Evolutionary conservation across 2,888 invertebrate genomes (phyloP).

Genomic region (Zhuqinia jingwanae): DNA sequence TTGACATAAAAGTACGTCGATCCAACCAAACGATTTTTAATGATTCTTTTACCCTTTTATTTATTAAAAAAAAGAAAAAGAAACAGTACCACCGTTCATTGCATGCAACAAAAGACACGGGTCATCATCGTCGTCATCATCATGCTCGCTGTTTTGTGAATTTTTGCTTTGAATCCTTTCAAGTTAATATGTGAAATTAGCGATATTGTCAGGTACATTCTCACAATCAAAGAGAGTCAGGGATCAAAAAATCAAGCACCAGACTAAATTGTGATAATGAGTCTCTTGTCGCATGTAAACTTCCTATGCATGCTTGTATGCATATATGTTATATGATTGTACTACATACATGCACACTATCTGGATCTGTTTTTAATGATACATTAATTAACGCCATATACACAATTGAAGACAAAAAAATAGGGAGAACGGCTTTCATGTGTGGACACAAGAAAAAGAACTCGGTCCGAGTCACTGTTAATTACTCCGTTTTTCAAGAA

Average conservation of each 20-base stretch:
- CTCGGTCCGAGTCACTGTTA: constrained; percentile 50
- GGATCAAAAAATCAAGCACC: not conserved
- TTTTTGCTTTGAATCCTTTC: constrained; percentile 2
- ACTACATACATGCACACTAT: not conserved
- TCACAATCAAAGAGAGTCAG: not conserved
- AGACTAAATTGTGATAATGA: not conserved
- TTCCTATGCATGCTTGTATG: not conserved
- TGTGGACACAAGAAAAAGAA: constrained; percentile 13
- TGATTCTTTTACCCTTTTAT: too few species aligned
- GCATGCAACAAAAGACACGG: not conserved
- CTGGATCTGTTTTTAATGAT: constrained; percentile 55
- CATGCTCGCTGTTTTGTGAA: not conserved
- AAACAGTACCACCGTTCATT: not conserved
- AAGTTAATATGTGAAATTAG: constrained; percentile 66
- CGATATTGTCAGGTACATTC: constrained; percentile 38
- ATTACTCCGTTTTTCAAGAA: constrained; percentile 68
- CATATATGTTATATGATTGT: not conserved
- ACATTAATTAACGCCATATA: constrained; percentile 60
- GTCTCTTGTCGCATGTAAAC: constrained; percentile 14
- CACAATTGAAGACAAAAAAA: constrained; percentile 47
- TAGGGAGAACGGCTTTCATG: not conserved
- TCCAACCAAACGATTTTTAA: too few species aligned
- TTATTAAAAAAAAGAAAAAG: too few species aligned
- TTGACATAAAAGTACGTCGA: not conserved
- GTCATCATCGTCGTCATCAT: too few species aligned